phyloP scores from a whole-genome alignment of 2,797 vertebrate species.

The Atherinosoma microstoma region DNA sequence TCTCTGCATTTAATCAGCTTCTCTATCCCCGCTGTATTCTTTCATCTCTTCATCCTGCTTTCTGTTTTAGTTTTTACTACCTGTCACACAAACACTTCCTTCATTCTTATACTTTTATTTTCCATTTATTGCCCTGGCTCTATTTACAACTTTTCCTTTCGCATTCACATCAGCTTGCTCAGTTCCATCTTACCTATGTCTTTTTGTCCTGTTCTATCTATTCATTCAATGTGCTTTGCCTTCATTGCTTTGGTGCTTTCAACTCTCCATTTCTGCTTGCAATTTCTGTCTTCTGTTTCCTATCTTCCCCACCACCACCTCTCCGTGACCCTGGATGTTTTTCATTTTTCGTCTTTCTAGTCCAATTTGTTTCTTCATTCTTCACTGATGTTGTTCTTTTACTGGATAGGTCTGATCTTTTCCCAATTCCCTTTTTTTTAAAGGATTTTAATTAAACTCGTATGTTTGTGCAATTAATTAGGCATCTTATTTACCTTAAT shows the following conservation, averaged over 20 bases:
- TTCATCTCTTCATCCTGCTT: slow-evolving; percentile 35
- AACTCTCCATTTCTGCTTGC: slow-evolving; percentile 46
- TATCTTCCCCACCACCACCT: slow-evolving; percentile 48
- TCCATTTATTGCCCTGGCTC: slow-evolving; percentile 12
- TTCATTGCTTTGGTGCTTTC: slow-evolving; percentile 51
- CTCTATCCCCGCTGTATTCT: slow-evolving; percentile 26
- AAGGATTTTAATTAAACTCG: neutral
- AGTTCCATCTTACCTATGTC: slow-evolving; percentile 5
- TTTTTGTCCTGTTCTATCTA: slow-evolving; percentile 39
- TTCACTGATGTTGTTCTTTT: slow-evolving; percentile 22
- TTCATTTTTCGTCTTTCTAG: slow-evolving; percentile 55
- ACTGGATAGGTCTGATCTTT: slow-evolving; percentile 16
- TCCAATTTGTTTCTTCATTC: slow-evolving; percentile 54
- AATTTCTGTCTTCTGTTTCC: slow-evolving; percentile 60
- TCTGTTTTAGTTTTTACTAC: slow-evolving; percentile 42
- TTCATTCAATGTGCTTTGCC: slow-evolving; percentile 42
- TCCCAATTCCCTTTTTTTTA: neutral
- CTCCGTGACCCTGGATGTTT: slow-evolving; percentile 55
- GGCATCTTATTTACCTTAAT: neutral
- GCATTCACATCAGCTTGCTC: slow-evolving; percentile 32
- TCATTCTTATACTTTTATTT: slow-evolving; percentile 36
- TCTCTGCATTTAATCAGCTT: slow-evolving; percentile 36
- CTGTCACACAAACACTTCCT: slow-evolving; percentile 13
- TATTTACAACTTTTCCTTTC: slow-evolving; percentile 43
- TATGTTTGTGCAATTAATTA: neutral